A percentile compares a stretch with the other conserved stretches of the same genome.
phyloP scores from a whole-genome alignment of 1,140 invertebrate species.

The Drosophila leontia region DNA sequence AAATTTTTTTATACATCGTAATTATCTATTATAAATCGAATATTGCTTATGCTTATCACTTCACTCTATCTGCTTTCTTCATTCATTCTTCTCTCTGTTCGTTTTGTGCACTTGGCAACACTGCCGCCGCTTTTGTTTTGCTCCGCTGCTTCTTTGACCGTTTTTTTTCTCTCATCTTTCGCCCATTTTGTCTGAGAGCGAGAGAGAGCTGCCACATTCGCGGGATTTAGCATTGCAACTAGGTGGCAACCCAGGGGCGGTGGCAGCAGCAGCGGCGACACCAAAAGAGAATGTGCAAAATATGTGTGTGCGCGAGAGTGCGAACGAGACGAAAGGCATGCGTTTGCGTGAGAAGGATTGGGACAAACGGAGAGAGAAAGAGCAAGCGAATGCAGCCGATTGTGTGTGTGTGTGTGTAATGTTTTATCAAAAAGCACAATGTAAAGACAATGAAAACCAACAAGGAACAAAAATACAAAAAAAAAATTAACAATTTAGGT shows the following conservation, averaged over 20 bases:
- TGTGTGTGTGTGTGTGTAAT: conserved; percentile 52
- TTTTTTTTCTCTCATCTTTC: conserved; percentile 19
- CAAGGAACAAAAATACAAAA: conserved; percentile 35
- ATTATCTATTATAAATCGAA: neutral
- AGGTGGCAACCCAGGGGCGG: conserved; percentile 64
- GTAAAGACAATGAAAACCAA: conserved; percentile 69
- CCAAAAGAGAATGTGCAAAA: conserved; percentile 53
- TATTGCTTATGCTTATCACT: neutral
- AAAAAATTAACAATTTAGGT: conserved; percentile 58
- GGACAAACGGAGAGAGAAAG: neutral
- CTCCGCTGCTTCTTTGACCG: conserved; percentile 59
- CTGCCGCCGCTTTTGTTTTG: conserved; percentile 72
- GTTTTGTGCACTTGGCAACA: conserved; percentile 42
- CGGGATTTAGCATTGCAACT: conserved; percentile 34
- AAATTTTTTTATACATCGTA: neutral
- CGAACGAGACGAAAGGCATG: conserved; percentile 37
- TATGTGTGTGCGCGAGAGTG: conserved; percentile 22
- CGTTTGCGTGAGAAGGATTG: conserved; percentile 16
- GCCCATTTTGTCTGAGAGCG: neutral
- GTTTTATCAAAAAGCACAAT: conserved; percentile 80
- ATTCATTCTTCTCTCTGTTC: neutral
- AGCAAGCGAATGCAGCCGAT: conserved; percentile 33
- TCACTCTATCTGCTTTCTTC: neutral
- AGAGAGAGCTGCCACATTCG: conserved; percentile 35
- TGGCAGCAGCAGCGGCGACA: conserved; percentile 30